phyloP scores from a whole-genome alignment of 2,797 vertebrate genomes.

The Phrynocephalus forsythii region DNA sequence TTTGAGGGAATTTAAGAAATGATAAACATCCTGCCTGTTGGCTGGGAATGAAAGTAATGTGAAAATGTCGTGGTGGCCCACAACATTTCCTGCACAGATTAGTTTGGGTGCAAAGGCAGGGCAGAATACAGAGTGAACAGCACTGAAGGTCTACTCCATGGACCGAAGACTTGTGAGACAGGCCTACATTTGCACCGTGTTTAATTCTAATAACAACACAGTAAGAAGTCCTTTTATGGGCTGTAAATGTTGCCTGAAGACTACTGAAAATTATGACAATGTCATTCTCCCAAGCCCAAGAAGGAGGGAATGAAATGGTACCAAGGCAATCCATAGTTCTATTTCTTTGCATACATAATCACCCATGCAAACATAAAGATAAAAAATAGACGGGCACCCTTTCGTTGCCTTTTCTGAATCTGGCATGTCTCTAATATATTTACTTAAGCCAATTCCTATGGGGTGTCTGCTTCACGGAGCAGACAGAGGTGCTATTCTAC shows the following conservation, averaged over 20 bases:
- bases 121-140: not conserved
- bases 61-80: too few species aligned
- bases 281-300: not conserved
- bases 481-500: constrained; percentile 44
- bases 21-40: too few species aligned
- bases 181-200: not conserved
- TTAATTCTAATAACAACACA: not conserved
- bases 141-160: not conserved
- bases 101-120: not conserved
- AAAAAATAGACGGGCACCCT: not conserved
- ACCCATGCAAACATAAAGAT: not conserved
- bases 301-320: not conserved
- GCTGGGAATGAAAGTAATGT: too few species aligned
- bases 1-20: too few species aligned
- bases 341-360: not conserved
- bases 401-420: not conserved
- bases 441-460: fast-evolving
- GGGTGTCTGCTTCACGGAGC: not conserved
- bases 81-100: not conserved
- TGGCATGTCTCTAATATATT: not conserved
- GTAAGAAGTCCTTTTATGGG: too few species aligned
- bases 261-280: not conserved
- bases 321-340: not conserved
- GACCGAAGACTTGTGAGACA: not conserved
- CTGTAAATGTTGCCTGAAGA: too few species aligned